Evolutionary conservation across 2,113 vertebrate species (phyloP), one percentile per base, ranked within the genome.

Genomic region (Nipponia nippon): DNA sequence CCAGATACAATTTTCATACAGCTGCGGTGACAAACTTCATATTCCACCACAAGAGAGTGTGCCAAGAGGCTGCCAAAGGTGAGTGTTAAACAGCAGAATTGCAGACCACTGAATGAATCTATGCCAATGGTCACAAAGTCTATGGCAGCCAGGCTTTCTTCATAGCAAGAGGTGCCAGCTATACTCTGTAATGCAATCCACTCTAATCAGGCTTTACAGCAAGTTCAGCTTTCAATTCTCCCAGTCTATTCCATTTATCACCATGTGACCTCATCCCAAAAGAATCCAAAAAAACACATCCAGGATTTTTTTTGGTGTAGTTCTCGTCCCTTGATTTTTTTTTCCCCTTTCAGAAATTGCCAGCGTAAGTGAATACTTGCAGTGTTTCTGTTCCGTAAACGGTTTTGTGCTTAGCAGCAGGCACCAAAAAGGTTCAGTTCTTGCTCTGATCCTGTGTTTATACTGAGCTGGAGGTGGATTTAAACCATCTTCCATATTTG

Each of bases 401-500:
- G 49, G 86, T 50, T 95, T 87, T 65, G 32, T 2, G 25, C 83
- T 61, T 72, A 89, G 87, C 83, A 94, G 91, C 95, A 87, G 91
- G 92, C 91, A 95, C 77, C 87, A 82, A 16, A 89, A 89, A 84
- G 44, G 44, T 82, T 95, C 87, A 71, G 40, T 79, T 84, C 91
- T 93, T 90, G 70, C 76, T 89, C 86, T 93, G 93, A 91, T 91
- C 90, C 69, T 87, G 17, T 96, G 95, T 97, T 97, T 97, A 96
- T 44, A 89, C 49, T 84, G 95, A 95, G 72, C 70, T 91, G 78
- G 77, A 94, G 92, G 88, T 96, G 65, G 83, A 95, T 92, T 97
- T 92, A 96, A 96, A 90, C 77, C 40, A 17, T 69, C 81, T 96
- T 91, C 97, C 94, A 92, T 95, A 96, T 95, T 96, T 96, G 96